Percentiles rank a stretch among this genome's conserved stretches.
Evolutionary conservation across 2,797 vertebrate genomes (phyloP).

Genomic region (Gallinago stenura): DNA sequence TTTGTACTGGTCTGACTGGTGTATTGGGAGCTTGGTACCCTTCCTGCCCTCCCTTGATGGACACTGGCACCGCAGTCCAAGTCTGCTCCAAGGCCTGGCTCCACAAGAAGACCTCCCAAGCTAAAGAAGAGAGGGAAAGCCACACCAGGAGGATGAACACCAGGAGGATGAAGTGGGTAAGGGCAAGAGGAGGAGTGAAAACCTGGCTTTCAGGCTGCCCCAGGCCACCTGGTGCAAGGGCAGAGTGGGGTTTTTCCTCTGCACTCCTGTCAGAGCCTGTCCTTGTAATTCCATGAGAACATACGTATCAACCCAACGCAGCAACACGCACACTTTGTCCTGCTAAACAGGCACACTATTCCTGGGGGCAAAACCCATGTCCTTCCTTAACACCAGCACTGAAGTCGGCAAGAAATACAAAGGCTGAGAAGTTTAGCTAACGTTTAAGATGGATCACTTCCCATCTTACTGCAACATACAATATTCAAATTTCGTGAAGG

Average conservation of each 20-base stretch:
- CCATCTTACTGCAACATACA: background rate
- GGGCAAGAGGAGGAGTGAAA: background rate
- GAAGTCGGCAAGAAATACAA: background rate
- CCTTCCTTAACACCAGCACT: background rate
- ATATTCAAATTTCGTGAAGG: background rate
- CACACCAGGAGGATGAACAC: background rate
- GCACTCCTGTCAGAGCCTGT: background rate
- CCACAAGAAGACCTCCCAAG: background rate
- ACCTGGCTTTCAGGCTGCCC: background rate
- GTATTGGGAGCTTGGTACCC: background rate
- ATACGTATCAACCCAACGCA: accelerated
- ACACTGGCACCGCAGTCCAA: background rate
- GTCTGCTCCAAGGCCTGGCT: background rate
- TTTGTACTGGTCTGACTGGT: background rate
- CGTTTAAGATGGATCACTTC: background rate
- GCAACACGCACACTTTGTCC: accelerated
- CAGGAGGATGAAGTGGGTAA: background rate
- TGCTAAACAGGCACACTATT: background rate
- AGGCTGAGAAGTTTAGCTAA: background rate
- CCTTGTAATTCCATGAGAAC: background rate
- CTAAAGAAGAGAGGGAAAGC: background rate
- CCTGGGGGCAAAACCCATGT: background rate
- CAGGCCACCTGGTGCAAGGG: background rate
- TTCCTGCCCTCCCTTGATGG: background rate
- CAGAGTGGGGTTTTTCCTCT: background rate